Base-by-base conservation (phyloP, 2,888 invertebrate species). In the Heliconius ethilla region DNA sequence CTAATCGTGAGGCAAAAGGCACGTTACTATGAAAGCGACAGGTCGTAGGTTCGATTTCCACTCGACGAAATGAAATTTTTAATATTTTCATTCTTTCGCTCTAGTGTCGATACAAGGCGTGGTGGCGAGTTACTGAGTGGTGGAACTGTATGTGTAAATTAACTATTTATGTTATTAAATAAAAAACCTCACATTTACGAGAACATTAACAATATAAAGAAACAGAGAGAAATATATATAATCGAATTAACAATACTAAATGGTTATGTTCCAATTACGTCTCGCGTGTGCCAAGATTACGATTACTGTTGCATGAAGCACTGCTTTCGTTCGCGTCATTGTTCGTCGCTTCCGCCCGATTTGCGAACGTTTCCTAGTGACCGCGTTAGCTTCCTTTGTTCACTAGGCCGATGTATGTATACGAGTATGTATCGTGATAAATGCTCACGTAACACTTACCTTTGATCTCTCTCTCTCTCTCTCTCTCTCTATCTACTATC, bases 371-470 rank as follows among this genome's bases (percentile, higher is more conserved):
- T 80, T 80, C 78, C 78, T 78, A 80, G 63, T 80, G 79, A 76
- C 78, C 79, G 78, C 78, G 69, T 75, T 80, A 63, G 75, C 78
- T 80, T 80, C 79, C 78, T 79, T 73, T 70, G 69, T 76, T 76
- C 69, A 77, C 62, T 73, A 66, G 67, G 77, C 45, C 73, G 66
- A 77, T 69, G 40, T 69, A 40, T 37, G 67, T 45, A 69, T 40
- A 40, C 6, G 22, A 22, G 7, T 7, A n/a, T 25, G n/a, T 59
- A 62, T 45, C 40, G 15, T n/a, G 66, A 67, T 74, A 76, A 59
- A 55, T 67, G 45, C 72, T 77, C 67, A 77, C 74, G 67, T 62
- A 40, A 74, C 55, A 72, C 37, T 72, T 55, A n/a, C 6, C 67
- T 67, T 67, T 25, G n/a, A 67, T 67, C 67, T 67, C 22, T 5